These are phyloP conservation scores for Syngnathoides biaculeatus DNA, from an alignment of 2,113 vertebrate genomes.

Conservation along the genomic window DNA sequence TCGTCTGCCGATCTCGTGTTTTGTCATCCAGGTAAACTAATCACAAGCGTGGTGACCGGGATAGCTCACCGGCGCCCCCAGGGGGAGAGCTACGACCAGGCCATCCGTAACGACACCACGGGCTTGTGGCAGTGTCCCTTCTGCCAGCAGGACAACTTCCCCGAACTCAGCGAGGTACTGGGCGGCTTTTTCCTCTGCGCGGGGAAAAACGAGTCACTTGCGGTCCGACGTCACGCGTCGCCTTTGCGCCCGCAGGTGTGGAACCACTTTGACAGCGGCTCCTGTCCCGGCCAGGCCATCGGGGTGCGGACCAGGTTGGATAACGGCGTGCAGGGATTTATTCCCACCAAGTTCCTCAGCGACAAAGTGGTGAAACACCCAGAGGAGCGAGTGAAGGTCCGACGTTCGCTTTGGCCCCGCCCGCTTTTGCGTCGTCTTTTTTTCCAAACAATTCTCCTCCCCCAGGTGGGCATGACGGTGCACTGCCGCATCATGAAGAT, in stretches of 20 bases:
- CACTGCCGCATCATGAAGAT: constrained; percentile 99
- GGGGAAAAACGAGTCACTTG: not conserved
- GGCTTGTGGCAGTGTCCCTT: constrained; percentile 98
- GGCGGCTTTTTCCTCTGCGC: not conserved
- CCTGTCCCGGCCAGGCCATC: constrained; percentile 96
- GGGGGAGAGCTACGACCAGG: constrained; percentile 97
- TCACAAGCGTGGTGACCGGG: constrained; percentile 91
- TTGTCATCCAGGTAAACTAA: constrained; percentile 83
- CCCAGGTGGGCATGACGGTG: constrained; percentile 95
- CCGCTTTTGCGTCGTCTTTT: not conserved
- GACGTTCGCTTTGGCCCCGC: not conserved
- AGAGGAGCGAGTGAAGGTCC: constrained; percentile 96
- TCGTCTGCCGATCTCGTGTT: not conserved
- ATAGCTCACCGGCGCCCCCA: constrained; percentile 95
- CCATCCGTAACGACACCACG: constrained; percentile 90
- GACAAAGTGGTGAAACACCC: constrained; percentile 97
- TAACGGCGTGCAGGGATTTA: constrained; percentile 94
- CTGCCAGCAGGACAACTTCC: constrained; percentile 98
- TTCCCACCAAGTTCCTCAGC: constrained; percentile 97
- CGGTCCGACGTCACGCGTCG: not conserved
- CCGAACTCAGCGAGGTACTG: constrained; percentile 92
- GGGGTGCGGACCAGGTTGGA: constrained; percentile 92
- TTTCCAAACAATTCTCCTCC: not conserved
- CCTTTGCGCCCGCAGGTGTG: constrained; percentile 78
- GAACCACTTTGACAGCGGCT: constrained; percentile 99